A percentile compares a stretch with the other conserved stretches of the same genome.
These are phyloP conservation scores for Graphium colonna DNA, from an alignment of 2,888 invertebrate genomes.

Conservation along the genomic window DNA sequence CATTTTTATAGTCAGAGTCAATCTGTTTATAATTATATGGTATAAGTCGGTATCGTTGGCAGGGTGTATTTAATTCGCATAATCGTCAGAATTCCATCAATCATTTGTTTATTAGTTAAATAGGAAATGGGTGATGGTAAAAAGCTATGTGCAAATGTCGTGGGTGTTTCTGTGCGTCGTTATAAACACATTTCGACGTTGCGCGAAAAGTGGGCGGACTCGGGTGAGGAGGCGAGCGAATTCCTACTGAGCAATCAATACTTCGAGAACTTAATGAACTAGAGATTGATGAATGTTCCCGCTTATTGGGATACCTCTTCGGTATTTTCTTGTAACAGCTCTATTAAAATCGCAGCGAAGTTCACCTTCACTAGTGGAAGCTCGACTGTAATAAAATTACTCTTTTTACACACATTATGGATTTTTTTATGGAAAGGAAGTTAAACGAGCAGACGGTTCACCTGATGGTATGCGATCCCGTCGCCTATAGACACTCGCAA, in stretches of 20 bases:
- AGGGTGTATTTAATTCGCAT: conserved; percentile 44
- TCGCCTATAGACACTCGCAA: no score
- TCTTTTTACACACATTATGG: no score
- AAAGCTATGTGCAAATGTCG: conserved; percentile 37
- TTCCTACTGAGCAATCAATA: conserved; percentile 43
- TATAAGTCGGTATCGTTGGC: conserved; percentile 35
- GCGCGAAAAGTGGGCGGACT: conserved; percentile 65
- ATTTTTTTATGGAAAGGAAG: no score
- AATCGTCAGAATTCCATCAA: conserved; percentile 47
- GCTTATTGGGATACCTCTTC: conserved; percentile 2
- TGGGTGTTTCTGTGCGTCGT: conserved; percentile 66
- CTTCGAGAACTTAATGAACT: conserved; percentile 53
- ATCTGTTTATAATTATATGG: conserved; percentile 58
- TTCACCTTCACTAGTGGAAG: no score
- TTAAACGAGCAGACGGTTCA: no score
- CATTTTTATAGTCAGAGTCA: conserved; percentile 42
- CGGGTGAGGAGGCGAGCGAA: conserved; percentile 37
- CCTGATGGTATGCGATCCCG: no score
- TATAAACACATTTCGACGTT: conserved; percentile 68
- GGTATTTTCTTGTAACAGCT: neutral
- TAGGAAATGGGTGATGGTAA: conserved; percentile 45
- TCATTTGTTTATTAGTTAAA: conserved; percentile 59
- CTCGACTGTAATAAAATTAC: no score
- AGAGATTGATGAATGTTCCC: conserved; percentile 39
- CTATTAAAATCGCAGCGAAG: neutral